phyloP scores from a whole-genome alignment of 2,113 vertebrate genomes.

The Seriola dumerili region DNA sequence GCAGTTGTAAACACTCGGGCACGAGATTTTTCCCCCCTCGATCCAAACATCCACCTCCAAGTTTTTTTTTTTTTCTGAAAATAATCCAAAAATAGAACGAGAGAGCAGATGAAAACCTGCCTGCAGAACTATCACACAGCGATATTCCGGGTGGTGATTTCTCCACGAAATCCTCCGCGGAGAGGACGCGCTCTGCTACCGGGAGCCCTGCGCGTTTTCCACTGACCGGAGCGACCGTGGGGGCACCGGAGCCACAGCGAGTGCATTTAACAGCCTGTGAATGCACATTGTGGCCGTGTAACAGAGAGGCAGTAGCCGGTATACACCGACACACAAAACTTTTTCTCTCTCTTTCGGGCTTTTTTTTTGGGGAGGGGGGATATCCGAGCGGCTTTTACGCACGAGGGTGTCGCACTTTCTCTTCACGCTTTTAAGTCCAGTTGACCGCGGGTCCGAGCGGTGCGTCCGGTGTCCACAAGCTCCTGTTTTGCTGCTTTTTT shows the following conservation, averaged over 20 bases:
- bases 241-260: conserved; percentile 74
- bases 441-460: conserved; percentile 84
- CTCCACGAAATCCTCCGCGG: conserved; percentile 63
- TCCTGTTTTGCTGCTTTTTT: conserved; percentile 31
- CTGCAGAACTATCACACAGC: conserved; percentile 65
- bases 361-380: conserved; percentile 5
- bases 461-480: conserved; percentile 79
- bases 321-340: conserved; percentile 68
- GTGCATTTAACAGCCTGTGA: conserved; percentile 60
- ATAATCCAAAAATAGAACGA: conserved; percentile 92
- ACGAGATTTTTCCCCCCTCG: conserved; percentile 90
- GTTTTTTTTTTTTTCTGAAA: conserved; percentile 86
- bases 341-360: conserved; percentile 67
- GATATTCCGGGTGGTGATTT: conserved; percentile 70
- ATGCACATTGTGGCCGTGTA: conserved; percentile 61
- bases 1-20: conserved; percentile 95
- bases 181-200: conserved; percentile 70
- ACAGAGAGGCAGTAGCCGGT: conserved; percentile 21
- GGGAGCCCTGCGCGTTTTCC: conserved; percentile 73
- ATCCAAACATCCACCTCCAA: conserved; percentile 92
- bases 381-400: conserved; percentile 71
- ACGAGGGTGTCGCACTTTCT: conserved; percentile 72
- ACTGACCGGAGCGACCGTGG: conserved; percentile 74
- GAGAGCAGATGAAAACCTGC: conserved; percentile 86
- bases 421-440: conserved; percentile 79